phyloP scores from a whole-genome alignment of 2,797 vertebrate species.

The Notoglanidium macrostoma region DNA sequence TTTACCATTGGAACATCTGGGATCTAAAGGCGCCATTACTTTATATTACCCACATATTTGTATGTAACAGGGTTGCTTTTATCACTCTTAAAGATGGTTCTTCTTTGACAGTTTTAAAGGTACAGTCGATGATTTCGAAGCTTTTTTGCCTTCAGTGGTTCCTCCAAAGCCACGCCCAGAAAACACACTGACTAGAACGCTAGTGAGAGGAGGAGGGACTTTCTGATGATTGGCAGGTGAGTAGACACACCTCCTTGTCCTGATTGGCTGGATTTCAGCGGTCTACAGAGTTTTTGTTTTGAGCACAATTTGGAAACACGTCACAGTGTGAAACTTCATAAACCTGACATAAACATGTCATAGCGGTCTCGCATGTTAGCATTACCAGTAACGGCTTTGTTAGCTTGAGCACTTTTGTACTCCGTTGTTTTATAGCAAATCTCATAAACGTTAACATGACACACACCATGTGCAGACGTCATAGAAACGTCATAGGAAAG shows the following conservation, averaged over 20 bases:
- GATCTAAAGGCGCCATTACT: neutral
- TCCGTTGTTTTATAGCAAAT: neutral
- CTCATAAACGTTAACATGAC: too few species aligned
- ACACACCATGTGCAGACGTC: too few species aligned
- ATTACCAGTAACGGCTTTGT: neutral
- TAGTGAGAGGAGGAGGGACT: neutral
- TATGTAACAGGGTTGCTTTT: neutral
- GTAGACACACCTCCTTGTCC: neutral
- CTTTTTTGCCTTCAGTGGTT: neutral
- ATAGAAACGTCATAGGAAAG: too few species aligned
- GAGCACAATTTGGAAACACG: neutral
- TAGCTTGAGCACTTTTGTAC: neutral
- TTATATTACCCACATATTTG: neutral
- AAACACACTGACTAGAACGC: too few species aligned
- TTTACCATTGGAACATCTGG: slow-evolving; percentile 1
- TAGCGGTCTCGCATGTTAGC: neutral
- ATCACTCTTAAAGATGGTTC: too few species aligned
- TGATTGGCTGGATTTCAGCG: neutral
- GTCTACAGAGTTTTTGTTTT: neutral
- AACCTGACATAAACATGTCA: neutral
- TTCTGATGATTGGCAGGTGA: neutral
- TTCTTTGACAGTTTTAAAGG: neutral
- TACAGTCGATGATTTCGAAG: neutral
- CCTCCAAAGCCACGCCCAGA: neutral
- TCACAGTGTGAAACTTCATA: neutral